phyloP scores from a whole-genome alignment of 2,888 invertebrate genomes.

The Urechis unicinctus region DNA sequence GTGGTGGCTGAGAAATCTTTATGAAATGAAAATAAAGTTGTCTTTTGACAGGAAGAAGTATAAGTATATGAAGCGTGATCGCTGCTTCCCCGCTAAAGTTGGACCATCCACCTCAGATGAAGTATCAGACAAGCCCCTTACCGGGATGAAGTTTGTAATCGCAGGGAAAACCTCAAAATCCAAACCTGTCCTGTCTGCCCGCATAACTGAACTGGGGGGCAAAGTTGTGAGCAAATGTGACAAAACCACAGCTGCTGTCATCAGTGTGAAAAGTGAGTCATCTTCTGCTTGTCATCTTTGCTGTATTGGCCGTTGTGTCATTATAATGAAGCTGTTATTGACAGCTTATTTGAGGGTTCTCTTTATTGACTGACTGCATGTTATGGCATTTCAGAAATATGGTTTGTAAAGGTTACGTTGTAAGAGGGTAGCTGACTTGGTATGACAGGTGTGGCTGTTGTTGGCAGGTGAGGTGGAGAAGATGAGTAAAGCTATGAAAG shows the following conservation, averaged over 20 bases:
- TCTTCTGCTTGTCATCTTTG: constrained; percentile 1
- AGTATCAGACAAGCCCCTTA: constrained; percentile 53
- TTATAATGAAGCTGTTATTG: no score
- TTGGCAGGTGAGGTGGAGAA: constrained; percentile 61
- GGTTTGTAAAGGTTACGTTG: no score
- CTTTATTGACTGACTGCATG: no score
- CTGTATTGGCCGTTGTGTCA: no score
- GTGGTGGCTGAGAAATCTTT: no score
- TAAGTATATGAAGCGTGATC: constrained; percentile 44
- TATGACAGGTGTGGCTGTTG: no score
- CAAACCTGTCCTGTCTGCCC: constrained; percentile 61
- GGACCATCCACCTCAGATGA: constrained; percentile 15
- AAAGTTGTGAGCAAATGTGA: constrained; percentile 62
- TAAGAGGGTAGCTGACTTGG: no score
- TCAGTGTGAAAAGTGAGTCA: constrained; percentile 59
- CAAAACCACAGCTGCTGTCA: constrained; percentile 66
- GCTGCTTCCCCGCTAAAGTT: constrained; percentile 31
- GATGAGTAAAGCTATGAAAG: constrained; percentile 61
- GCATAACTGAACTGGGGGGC: constrained; percentile 72
- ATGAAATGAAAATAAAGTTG: no score
- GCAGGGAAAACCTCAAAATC: constrained; percentile 50
- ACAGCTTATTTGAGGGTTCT: no score
- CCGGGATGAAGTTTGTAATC: constrained; percentile 71
- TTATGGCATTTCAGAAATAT: no score
- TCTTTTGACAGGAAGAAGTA: constrained; percentile 49